Evolutionary conservation across 2,113 vertebrate species (phyloP), one percentile per base, ranked within the genome.

Genomic region (Propithecus coquereli): DNA sequence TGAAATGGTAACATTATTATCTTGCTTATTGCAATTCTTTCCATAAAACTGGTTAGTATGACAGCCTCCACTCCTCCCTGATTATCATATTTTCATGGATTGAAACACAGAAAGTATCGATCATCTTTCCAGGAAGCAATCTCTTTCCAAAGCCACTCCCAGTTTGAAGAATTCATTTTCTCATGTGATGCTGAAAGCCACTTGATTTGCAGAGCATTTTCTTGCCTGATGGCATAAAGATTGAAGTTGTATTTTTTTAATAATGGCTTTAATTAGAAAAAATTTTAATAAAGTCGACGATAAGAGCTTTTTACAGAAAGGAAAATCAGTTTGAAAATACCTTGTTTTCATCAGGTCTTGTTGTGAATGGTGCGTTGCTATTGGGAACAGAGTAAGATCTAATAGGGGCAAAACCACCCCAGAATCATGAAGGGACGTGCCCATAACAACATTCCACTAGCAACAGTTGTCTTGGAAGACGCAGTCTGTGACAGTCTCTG

Each of bases 221-320:
- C 25, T 59, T 87, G 90, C 47, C 27, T 47, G 61, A 52, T 25
- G 32, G 20, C 63, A 32, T 68, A 87, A 88, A 95, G 50, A 90
- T 18, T 87, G 43, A 92, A 80, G 52, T 10, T 47, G 16, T 25
- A 37, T 68, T 85, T 95, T 96, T 82, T 80, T 86, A 85, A 90
- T 96, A 94, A 92, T 76, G 25, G 23, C 22, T 76, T 96, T 95
- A 96, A 97, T 90, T 94, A 80, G 76, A 74, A 65, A 65, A 84
- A 83, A 66, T 92, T 89, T 82, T 63, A 94, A 82, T 57, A 32
- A 97, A 95, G 91, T 93, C 50, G 54, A 30, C 65, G 47, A 9
- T 83, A 85, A 84, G 52, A 91, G 65, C 17, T 81, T 84, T 92
- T 76, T 45, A 63, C 50, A 90, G 37, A 63, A 43, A 83, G 43